Conservation (phyloP, 2,888 invertebrate genomes). For the Clanis bilineata region DNA sequence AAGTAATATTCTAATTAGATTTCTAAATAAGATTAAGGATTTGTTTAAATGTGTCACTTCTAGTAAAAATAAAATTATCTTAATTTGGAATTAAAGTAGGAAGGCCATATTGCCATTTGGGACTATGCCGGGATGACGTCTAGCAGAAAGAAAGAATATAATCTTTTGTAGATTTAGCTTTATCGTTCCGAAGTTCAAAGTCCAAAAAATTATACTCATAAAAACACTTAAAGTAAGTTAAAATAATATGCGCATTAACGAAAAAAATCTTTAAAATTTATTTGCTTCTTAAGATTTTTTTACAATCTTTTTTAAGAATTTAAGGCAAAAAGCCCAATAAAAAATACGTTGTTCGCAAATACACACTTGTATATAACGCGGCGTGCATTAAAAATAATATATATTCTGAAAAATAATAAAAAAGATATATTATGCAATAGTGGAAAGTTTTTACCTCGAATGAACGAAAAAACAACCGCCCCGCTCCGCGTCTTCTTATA, state of each 20-base stretch:
- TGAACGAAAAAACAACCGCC: conserved; percentile 68
- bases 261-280: not conserved
- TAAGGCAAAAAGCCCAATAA: conserved; percentile 1
- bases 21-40: not conserved
- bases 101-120: too few species aligned
- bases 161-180: too few species aligned
- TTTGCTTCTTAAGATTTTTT: too few species aligned
- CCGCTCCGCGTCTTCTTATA: conserved; percentile 63
- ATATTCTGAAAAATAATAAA: conserved; percentile 20
- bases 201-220: not conserved
- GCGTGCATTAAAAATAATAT: conserved; percentile 3
- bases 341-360: conserved; percentile 5
- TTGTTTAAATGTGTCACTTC: not conserved
- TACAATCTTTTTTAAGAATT: too few species aligned
- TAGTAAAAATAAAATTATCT: too few species aligned
- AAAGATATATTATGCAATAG: conserved; percentile 48
- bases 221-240: too few species aligned
- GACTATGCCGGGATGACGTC: too few species aligned
- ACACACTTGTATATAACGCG: not conserved
- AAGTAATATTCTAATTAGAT: not conserved
- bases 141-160: not conserved
- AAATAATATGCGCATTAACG: not conserved
- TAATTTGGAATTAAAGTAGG: too few species aligned
- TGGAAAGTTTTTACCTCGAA: conserved; percentile 64
- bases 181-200: not conserved